phyloP scores from a whole-genome alignment of 2,888 invertebrate genomes.

The Cephus pygmeus region DNA sequence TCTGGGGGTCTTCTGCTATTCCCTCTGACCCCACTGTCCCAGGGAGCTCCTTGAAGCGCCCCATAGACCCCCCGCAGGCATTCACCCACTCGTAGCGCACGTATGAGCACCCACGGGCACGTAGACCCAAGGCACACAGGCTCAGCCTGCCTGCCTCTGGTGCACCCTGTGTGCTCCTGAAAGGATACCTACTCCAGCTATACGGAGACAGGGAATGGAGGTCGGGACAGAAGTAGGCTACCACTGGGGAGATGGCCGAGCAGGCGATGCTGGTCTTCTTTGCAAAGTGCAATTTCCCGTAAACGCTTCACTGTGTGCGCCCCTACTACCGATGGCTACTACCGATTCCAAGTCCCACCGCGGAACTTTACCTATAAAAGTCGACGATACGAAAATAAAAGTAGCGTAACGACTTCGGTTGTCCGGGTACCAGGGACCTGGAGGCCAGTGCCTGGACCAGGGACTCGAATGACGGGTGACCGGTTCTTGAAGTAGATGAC shows the following conservation, averaged over 20 bases:
- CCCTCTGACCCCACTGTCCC: not conserved
- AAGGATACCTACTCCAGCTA: not conserved
- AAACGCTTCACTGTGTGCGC: constrained; percentile 35
- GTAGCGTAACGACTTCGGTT: constrained; percentile 22
- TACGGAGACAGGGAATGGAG: constrained; percentile 13
- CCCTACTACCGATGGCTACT: not conserved
- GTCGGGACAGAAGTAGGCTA: not conserved
- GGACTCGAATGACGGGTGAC: not conserved
- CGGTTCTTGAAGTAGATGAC: not conserved
- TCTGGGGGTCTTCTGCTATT: constrained; percentile 7
- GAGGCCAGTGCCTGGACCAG: not conserved
- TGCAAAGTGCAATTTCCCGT: constrained; percentile 56
- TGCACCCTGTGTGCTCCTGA: not conserved
- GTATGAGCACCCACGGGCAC: not conserved
- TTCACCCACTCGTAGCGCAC: not conserved
- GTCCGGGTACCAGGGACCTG: not conserved
- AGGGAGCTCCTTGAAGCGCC: not conserved
- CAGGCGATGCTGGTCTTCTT: constrained; percentile 34
- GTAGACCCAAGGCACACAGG: not conserved
- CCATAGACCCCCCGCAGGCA: not conserved
- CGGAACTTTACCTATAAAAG: constrained; percentile 58
- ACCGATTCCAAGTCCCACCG: constrained; percentile 11
- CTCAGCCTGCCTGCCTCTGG: not conserved
- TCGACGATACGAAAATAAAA: constrained; percentile 52
- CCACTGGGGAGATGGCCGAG: not conserved